Evolutionary conservation across 1,140 invertebrate genomes (phyloP), one percentile per base, ranked within the genome.

Genomic region (Drosophila busckii): DNA sequence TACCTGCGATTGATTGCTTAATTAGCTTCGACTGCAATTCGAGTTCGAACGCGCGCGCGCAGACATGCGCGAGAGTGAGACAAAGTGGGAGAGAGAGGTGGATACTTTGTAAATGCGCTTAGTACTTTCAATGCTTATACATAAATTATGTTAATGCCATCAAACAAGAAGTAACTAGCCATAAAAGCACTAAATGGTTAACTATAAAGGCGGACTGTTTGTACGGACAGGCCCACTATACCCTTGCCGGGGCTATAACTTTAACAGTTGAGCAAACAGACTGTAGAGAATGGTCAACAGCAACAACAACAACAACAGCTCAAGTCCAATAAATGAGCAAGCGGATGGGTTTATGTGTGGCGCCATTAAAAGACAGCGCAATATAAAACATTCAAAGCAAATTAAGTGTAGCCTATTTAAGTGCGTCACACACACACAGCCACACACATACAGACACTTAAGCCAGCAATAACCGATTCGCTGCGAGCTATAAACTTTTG

Each of bases 111-210:
- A 45, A 42, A 35, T 58, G 52, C 49, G 62, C 62, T 78, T 76
- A 70, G 71, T 80, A 80, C 53, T 64, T 63, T 64, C 71, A 68
- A n/a, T 78, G 73, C 70, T 73, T 68, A 68, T 78, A 78, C 71
- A 78, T 78, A 78, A 78, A 78, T 78, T 78, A 78, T 78, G 71
- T 68, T 71, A 71, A 78, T 78, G 70, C 73, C 73, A 71, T 80
- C 71, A 80, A 78, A 64, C 58, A 29, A 80, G 55, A 49, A 70
- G 70, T 71, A 80, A 68, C 62, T 62, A 80, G 63, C 62, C 55
- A 76, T 67, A 68, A 68, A 80, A 67, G 65, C 62, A 80, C 71
- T 58, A 68, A 80, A 71, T 71, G 65, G 60, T 67, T 59, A 52
- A 45, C 55, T 53, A 49, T 62, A 62, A 56, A 66, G 56, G 22